Base-by-base conservation (phyloP, 1,140 invertebrate genomes). In the Chironomus striatipennis region DNA sequence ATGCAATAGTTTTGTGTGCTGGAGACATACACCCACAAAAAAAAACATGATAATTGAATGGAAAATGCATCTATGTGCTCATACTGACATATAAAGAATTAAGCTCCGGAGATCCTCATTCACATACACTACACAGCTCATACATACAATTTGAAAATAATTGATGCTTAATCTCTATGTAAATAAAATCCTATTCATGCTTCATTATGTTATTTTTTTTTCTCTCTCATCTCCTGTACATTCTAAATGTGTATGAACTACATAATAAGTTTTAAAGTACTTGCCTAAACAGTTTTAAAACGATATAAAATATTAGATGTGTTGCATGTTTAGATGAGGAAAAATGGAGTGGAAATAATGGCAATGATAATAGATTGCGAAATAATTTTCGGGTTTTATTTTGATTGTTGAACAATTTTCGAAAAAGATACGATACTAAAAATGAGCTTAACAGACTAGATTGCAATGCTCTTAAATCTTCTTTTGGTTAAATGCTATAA, bases 131-230 rank as follows among this genome's bases (percentile, higher is more conserved):
- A n/a, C 17, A 8, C 1, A 7, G n/a, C 17, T 20, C 65, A 70
- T 20, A 20, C 6, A 9, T 70, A 10, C 17, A 10, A 70, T 20
- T 70, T 18, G 65, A 21, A 70, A 70, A 70, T 70, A 70, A 70
- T 70, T 70, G 65, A 70, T 70, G 65, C 18, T 70, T 70, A 70
- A 70, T 70, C 65, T 70, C 65, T 70, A 70, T 70, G 65, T 70
- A 70, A 70, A 70, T 70, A 70, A 21, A 70, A 70, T 70, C 65
- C 65, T 12, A 70, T 70, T 70, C 65, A 70, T 70, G 65, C 65
- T 70, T 18, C 65, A 70, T 70, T 70, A 70, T 70, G 47, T n/a
- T 57, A 15, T 57, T 12, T 57, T 57, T 57, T 57, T 10, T 57
- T 57, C 47, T 20, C n/a, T 67, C 64, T 67, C 64, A 3, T 20